Conservation (phyloP, 2,797 vertebrate species). For the Poeciliopsis presidionis region DNA sequence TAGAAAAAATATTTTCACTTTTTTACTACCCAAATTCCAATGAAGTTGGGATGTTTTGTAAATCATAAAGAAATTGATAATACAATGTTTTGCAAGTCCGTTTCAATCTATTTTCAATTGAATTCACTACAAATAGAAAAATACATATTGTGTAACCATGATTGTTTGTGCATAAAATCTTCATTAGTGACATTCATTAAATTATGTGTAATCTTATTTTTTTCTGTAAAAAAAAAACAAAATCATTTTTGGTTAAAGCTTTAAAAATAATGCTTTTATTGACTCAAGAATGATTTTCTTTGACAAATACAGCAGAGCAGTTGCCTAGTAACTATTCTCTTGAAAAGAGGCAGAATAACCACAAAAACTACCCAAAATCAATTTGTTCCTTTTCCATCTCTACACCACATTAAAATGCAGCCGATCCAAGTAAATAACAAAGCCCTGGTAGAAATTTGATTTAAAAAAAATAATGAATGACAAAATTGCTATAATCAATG, state of each 20-base stretch:
- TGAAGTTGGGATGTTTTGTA: no score
- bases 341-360: neutral
- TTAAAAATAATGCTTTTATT: neutral
- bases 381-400: neutral
- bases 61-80: no score
- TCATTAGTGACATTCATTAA: neutral
- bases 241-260: neutral
- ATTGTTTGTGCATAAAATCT: neutral
- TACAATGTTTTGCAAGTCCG: no score
- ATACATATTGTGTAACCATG: neutral
- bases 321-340: neutral
- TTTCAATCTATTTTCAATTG: no score
- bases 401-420: neutral
- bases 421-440: neutral
- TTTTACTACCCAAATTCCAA: no score
- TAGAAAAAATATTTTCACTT: neutral
- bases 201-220: neutral
- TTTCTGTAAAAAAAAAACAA: neutral
- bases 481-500: neutral
- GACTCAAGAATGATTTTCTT: neutral
- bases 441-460: neutral
- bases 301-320: neutral
- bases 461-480: neutral
- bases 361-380: neutral
- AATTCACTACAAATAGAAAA: no score